phyloP scores from a whole-genome alignment of 30 jellyfish, hydroid and myxozoan genomes.

The Catostylus mosaicus region DNA sequence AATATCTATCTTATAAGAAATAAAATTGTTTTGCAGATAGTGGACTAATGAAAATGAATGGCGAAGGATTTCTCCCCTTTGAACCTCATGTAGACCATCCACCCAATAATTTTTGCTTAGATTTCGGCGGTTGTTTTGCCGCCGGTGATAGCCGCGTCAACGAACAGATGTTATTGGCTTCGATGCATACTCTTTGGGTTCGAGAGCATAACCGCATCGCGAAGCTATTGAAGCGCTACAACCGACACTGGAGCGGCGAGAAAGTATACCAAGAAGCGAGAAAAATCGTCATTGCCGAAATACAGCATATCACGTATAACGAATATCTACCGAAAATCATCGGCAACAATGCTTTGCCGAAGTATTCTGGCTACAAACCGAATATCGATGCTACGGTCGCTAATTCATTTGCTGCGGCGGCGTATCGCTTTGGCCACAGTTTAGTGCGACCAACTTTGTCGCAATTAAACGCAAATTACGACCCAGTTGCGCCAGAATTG shows the following conservation, averaged over 20 bases:
- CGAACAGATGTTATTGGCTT: constrained; percentile 77
- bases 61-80: constrained; percentile 65
- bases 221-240: constrained; percentile 46
- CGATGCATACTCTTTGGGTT: constrained; percentile 80
- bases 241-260: constrained; percentile 84
- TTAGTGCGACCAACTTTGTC: constrained; percentile 77
- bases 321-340: constrained; percentile 85
- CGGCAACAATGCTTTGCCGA: constrained; percentile 67
- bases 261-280: constrained; percentile 75
- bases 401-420: constrained; percentile 85
- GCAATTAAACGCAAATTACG: constrained; percentile 68
- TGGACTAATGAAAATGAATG: constrained; percentile 67
- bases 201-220: constrained; percentile 90
- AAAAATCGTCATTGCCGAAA: constrained; percentile 76
- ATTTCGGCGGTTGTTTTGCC: constrained; percentile 89
- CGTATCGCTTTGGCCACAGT: constrained; percentile 86
- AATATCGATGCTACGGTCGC: constrained; percentile 73
- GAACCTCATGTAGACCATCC: constrained; percentile 62
- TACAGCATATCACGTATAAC: constrained; percentile 81
- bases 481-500: constrained; percentile 66
- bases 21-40: constrained; percentile 40
- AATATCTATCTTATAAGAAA: too few relatives aligned
- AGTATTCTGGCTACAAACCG: constrained; percentile 72
- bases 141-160: constrained; percentile 92
- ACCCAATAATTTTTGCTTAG: constrained; percentile 75